Base-by-base conservation (phyloP, 2,888 invertebrate species). In the Tubulanus polymorphus region DNA sequence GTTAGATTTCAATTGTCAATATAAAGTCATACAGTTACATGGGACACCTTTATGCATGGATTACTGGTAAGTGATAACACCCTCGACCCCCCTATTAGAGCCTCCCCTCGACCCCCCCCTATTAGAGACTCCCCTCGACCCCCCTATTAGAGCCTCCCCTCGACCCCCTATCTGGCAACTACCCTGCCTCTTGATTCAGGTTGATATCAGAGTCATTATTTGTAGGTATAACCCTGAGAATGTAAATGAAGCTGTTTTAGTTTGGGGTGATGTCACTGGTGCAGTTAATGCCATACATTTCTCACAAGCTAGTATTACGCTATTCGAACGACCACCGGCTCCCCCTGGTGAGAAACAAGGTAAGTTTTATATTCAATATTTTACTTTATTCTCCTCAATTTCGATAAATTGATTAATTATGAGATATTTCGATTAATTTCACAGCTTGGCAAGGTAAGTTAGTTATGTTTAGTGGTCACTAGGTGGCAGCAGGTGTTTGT, bases 241-340 rank as follows among this genome's bases (percentile, higher is more conserved):
- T 57, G 63, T 68, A 3, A 78, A 78, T 62, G 78, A 79, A 57
- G 75, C 78, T 0, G 68, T 77, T 12, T 54, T 79, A 23, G 69
- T 69, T 8, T 79, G 78, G 76, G 79, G 79, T 6, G 79, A 79
- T 66, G 72, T 75, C 3, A 73, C 73, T 3, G 79, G 79, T 3
- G 65, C 59, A 49, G 72, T 79, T 41, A 77, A 76, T 57, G 71
- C 72, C 45, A 62, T 79, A 26, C 73, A 75, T 57, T 79, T 79
- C 62, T 74, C 65, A 58, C 72, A 76, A 2, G 75, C 75, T 25
- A 74, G 69, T 57, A 78, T 79, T 49, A 73, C 78, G 1, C 64
- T 79, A 37, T 79, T 79, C 69, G 78, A 79, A 55, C 63, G 78
- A 29, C 78, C 78, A 1, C 68, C 76, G 15, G 75, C 75, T 1